These are phyloP conservation scores for Macrochelys suwanniensis DNA, from an alignment of 2,797 vertebrate genomes.

Conservation along the genomic window DNA sequence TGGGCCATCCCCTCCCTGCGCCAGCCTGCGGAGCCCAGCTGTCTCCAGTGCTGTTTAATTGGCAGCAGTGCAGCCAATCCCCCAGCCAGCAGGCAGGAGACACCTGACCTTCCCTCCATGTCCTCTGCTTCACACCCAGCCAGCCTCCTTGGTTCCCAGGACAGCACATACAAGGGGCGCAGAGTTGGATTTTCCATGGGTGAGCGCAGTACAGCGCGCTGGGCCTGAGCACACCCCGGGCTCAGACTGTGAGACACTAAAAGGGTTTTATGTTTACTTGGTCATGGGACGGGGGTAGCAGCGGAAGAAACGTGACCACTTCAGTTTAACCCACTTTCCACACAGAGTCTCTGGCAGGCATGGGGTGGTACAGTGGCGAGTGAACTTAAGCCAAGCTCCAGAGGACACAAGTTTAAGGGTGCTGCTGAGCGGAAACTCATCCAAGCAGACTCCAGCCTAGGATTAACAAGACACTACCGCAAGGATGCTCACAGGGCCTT, in stretches of 20 bases:
- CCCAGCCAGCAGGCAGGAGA: background rate
- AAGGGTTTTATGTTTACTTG: background rate
- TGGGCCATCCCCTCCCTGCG: background rate
- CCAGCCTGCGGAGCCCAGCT: conserved; percentile 66
- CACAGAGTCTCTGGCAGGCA: background rate
- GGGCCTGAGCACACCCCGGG: background rate
- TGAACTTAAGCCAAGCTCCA: background rate
- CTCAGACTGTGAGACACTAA: background rate
- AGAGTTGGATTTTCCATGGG: background rate
- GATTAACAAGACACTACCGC: background rate
- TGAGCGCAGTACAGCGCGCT: too few species aligned
- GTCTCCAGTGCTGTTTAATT: background rate
- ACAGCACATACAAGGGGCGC: background rate
- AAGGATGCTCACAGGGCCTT: background rate
- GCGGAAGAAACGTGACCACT: background rate
- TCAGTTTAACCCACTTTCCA: background rate
- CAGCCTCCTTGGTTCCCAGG: background rate
- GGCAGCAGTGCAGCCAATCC: rapidly evolving
- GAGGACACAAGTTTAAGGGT: background rate
- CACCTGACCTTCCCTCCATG: rapidly evolving
- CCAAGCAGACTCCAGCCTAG: background rate
- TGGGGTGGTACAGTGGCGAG: background rate
- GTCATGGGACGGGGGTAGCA: background rate
- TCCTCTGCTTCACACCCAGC: background rate
- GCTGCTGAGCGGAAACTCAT: background rate